A percentile compares a stretch with the other conserved stretches of the same genome.
phyloP scores from a whole-genome alignment of 2,113 vertebrate species.

The Muntiacus reevesi region DNA sequence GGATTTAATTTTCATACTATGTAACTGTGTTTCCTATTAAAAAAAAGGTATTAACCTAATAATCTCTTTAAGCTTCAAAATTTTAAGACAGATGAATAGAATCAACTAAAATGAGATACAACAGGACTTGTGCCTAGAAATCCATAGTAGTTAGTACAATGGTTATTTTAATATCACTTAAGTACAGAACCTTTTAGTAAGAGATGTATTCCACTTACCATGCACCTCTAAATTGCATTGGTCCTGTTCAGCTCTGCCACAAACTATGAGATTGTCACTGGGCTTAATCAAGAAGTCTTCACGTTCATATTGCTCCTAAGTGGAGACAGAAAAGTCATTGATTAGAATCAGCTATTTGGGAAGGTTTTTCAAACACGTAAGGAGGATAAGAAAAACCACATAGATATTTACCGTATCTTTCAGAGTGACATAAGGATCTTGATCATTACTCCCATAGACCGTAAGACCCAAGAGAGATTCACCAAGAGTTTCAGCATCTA shows the following conservation, averaged over 20 bases:
- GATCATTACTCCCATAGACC: slow-evolving; percentile 91
- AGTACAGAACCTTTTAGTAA: not conserved
- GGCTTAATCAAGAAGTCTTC: slow-evolving; percentile 96
- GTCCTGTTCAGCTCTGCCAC: slow-evolving; percentile 92
- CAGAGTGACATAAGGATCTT: slow-evolving; percentile 95
- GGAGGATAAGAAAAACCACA: not conserved
- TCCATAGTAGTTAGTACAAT: fast-evolving
- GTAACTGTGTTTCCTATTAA: not conserved
- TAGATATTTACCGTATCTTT: slow-evolving; percentile 91
- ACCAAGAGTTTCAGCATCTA: slow-evolving; percentile 88
- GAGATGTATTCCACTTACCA: slow-evolving; percentile 77
- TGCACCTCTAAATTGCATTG: slow-evolving; percentile 94
- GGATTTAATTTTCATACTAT: not conserved
- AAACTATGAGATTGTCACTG: slow-evolving; percentile 92
- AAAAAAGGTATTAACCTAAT: not conserved
- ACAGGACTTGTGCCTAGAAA: not conserved
- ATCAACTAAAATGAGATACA: not conserved
- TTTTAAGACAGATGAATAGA: not conserved
- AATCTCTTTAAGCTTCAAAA: not conserved
- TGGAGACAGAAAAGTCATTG: not conserved
- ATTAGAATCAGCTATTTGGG: not conserved
- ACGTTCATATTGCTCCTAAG: slow-evolving; percentile 95
- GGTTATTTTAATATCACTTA: not conserved
- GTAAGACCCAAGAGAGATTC: slow-evolving; percentile 92
- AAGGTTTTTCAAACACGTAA: not conserved